Base-by-base conservation (phyloP, 2,888 invertebrate species). In the Leptinotarsa peninsularis region DNA sequence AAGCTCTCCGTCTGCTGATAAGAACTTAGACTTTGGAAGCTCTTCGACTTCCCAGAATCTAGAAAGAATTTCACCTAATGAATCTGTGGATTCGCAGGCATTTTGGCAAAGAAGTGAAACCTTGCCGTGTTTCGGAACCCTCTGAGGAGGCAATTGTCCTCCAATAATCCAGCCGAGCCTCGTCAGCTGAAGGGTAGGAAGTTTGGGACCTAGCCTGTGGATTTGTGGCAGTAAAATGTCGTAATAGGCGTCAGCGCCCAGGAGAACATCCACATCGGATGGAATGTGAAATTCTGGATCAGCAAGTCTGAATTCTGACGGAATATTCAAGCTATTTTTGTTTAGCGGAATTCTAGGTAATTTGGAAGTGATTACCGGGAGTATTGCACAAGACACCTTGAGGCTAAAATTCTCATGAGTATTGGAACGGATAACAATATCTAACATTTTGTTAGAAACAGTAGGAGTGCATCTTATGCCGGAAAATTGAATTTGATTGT, bases 401-500 rank as follows among this genome's bases (percentile, higher is more conserved):
- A 54, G 54, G 0, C 15, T 54, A 54, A 54, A 54, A n/a, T 54
- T 54, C 54, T 18, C 54, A 54, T n/a, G 66, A 10, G 33, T 14
- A 43, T 66, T 66, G 43, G 49, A 66, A 66, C 4, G 49, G 49
- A 67, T 67, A 27, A 52, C 21, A 23, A 50, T 67, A 67, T 50
- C 67, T 67, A 67, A 50, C 67, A 67, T 67, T 67, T 67, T 67
- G 67, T 18, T 67, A 50, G 50, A 67, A 49, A 50, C 49, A 2
- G 49, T 5, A 49, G 67, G 67, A 50, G 50, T 67, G 52, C 67
- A 67, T 50, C 50, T 50, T 49, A 50, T 52, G 52, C 67, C 67
- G 52, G 50, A 67, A 67, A 67, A 67, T 67, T 67, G 67, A 67
- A 67, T 50, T 50, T 43, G 52, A 67, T 15, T 52, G 27, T 67